A percentile compares a stretch with the other conserved stretches of the same genome.
Evolutionary conservation across 2,113 vertebrate genomes (phyloP).

Genomic region (Pollachius pollachius): DNA sequence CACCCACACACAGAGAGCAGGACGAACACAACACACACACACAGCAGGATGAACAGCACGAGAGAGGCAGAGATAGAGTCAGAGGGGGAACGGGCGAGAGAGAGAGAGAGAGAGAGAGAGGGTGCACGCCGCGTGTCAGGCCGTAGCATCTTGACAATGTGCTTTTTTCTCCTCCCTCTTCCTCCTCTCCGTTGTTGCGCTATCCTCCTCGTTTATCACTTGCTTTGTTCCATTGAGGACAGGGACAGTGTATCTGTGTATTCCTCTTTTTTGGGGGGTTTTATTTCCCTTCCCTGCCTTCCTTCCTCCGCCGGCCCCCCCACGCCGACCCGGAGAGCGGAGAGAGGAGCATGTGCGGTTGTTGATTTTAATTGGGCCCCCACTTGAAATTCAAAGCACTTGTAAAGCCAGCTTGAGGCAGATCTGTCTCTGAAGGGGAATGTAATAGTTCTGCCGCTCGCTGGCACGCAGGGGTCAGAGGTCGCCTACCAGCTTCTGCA

Average conservation of each 20-base stretch:
- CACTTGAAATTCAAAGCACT: constrained; percentile 56
- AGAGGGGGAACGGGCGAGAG: no score
- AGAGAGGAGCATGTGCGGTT: constrained; percentile 42
- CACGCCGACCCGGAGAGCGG: constrained; percentile 21
- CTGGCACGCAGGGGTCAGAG: no score
- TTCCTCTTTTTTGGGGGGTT: not conserved
- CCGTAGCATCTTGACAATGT: no score
- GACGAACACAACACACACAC: no score
- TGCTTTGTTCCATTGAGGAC: constrained; percentile 49
- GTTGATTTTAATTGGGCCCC: constrained; percentile 57
- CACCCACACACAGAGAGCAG: no score
- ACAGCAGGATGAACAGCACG: no score
- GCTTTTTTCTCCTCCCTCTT: no score
- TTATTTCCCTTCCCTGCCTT: constrained; percentile 19
- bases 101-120: constrained; percentile 40
- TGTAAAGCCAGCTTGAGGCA: constrained; percentile 22
- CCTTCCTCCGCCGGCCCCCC: not conserved
- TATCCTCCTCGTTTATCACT: constrained; percentile 49
- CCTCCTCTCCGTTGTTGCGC: constrained; percentile 36
- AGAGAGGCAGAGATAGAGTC: no score
- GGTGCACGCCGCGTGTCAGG: constrained; percentile 23
- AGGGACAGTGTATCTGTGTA: constrained; percentile 22
- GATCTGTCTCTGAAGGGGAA: constrained; percentile 20
- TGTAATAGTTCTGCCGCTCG: no score
- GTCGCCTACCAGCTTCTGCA: no score